These are phyloP conservation scores for Camptogramma bilineatum DNA, from an alignment of 2,888 invertebrate species.

Conservation along the genomic window DNA sequence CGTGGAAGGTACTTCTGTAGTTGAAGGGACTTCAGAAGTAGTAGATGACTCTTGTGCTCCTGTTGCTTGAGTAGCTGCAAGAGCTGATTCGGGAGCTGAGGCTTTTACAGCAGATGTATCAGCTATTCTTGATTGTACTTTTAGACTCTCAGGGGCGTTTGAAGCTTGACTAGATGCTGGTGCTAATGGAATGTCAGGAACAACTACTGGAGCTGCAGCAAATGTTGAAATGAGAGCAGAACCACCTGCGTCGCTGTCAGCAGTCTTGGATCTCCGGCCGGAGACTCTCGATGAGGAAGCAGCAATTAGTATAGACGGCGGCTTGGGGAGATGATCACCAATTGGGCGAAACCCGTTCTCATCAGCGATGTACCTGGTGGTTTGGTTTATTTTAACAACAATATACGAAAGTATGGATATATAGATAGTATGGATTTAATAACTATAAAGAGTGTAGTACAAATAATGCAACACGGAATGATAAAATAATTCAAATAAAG, in stretches of 20 bases:
- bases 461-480: too few relatives aligned
- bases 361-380: slow-evolving; percentile 88
- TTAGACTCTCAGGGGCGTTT: background rate
- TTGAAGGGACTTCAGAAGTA: slow-evolving; percentile 36
- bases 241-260: slow-evolving; percentile 49
- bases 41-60: slow-evolving; percentile 31
- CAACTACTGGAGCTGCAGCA: slow-evolving; percentile 17
- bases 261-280: slow-evolving; percentile 49
- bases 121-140: slow-evolving; percentile 27
- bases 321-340: slow-evolving; percentile 77
- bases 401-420: too few relatives aligned
- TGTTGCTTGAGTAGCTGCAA: background rate
- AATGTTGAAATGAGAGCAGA: slow-evolving; percentile 47
- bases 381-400: background rate
- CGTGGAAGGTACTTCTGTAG: slow-evolving; percentile 27
- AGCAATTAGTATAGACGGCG: slow-evolving; percentile 42
- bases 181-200: slow-evolving; percentile 9
- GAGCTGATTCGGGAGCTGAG: slow-evolving; percentile 7
- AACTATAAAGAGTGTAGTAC: too few relatives aligned
- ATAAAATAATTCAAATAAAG: too few relatives aligned
- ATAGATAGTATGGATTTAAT: too few relatives aligned
- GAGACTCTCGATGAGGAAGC: slow-evolving; percentile 12
- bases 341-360: slow-evolving; percentile 90
- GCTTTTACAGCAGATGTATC: slow-evolving; percentile 20
- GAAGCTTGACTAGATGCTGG: background rate